Evolutionary conservation across 2,113 vertebrate species (phyloP).

Genomic region (Micronycteris hirsuta): DNA sequence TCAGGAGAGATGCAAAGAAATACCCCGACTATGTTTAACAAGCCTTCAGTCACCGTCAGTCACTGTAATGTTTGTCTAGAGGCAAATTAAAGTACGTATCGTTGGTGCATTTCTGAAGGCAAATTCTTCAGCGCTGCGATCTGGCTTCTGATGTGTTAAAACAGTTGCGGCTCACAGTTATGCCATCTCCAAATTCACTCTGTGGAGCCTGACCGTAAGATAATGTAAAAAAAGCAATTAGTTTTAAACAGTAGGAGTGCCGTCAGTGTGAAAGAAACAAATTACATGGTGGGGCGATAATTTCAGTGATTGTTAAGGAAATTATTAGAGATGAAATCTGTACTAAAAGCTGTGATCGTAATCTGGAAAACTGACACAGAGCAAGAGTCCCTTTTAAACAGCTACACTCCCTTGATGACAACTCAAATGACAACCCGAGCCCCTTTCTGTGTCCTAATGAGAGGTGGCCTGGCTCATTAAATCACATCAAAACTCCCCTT

Average conservation of each 20-base stretch:
- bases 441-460: background rate
- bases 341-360: slow-evolving; percentile 48
- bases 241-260: slow-evolving; percentile 64
- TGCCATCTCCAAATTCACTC: slow-evolving; percentile 24
- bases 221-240: slow-evolving; percentile 72
- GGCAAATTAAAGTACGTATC: background rate
- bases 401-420: background rate
- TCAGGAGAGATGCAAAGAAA: slow-evolving; percentile 16
- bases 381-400: background rate
- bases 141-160: slow-evolving; percentile 11
- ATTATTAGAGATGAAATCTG: slow-evolving; percentile 72
- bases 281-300: slow-evolving; percentile 54
- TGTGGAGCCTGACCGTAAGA: slow-evolving; percentile 59
- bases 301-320: slow-evolving; percentile 67
- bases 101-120: background rate
- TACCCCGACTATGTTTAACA: background rate
- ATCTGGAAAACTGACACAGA: slow-evolving; percentile 44
- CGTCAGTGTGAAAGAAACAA: slow-evolving; percentile 53
- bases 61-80: background rate
- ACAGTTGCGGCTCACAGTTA: background rate
- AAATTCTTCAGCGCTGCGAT: background rate
- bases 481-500: background rate
- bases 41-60: slow-evolving; percentile 3
- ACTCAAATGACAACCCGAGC: background rate
- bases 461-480: slow-evolving; percentile 41